Percentiles rank a stretch among this genome's conserved stretches.
These are phyloP conservation scores for Rotaria socialis DNA, from an alignment of 2,888 invertebrate species.

Conservation along the genomic window DNA sequence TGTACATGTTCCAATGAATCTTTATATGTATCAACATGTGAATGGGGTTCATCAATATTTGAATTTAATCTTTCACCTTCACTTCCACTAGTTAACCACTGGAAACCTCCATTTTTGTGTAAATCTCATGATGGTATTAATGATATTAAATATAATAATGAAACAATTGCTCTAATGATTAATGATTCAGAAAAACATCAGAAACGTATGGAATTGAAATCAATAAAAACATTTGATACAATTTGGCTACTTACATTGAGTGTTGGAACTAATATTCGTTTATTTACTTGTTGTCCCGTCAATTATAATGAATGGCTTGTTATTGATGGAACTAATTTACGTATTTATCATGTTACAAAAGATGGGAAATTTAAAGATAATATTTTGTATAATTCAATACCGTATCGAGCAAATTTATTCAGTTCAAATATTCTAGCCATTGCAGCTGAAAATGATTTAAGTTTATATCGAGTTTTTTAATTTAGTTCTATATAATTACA, in stretches of 20 bases:
- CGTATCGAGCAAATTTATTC: conserved; percentile 1
- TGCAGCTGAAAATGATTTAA: neutral
- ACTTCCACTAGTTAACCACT: neutral
- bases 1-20: neutral
- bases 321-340: neutral
- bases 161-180: neutral
- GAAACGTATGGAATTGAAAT: neutral
- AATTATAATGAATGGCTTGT: conserved; percentile 6
- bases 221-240: neutral
- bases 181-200: neutral
- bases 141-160: conserved; percentile 5
- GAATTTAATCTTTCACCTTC: neutral
- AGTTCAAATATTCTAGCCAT: neutral
- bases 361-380: neutral
- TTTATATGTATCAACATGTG: neutral
- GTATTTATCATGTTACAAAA: neutral
- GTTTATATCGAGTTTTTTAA: neutral
- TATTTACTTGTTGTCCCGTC: neutral
- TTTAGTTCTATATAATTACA: too few relatives aligned
- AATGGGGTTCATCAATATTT: conserved; percentile 8
- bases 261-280: neutral
- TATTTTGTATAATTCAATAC: neutral
- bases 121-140: neutral
- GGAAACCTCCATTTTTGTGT: neutral
- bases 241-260: neutral